Evolutionary conservation across 2,113 vertebrate genomes (phyloP).

Genomic region (Varanus komodoensis): DNA sequence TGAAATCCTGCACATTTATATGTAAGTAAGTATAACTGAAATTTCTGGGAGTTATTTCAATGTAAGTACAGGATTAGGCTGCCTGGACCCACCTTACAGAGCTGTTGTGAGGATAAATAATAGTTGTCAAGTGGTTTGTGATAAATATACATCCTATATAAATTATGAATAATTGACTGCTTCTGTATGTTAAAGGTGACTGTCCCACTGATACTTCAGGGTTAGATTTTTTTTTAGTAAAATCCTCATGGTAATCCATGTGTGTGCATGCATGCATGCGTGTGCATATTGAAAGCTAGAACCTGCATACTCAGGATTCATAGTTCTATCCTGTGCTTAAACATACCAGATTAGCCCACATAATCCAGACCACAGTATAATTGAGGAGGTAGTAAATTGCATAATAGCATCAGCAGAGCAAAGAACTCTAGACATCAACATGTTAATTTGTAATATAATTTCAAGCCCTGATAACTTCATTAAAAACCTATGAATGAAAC

Average conservation of each 20-base stretch:
- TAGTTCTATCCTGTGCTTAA: background rate
- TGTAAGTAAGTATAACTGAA: background rate
- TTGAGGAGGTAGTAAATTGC: background rate
- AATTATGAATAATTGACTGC: background rate
- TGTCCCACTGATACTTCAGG: background rate
- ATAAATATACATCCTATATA: background rate
- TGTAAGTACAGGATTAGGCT: background rate
- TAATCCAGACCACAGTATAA: background rate
- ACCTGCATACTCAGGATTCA: background rate
- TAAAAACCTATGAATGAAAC: background rate
- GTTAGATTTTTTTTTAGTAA: background rate
- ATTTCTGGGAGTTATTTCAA: background rate
- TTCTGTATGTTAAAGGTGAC: background rate
- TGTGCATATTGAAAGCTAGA: background rate
- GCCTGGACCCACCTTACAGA: background rate
- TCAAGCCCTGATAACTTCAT: background rate
- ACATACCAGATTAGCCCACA: background rate
- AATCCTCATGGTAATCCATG: background rate
- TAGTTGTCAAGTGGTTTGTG: background rate
- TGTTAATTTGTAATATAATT: slow-evolving; percentile 7
- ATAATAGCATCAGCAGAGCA: background rate
- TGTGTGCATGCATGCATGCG: too few relatives aligned
- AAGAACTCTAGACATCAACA: background rate
- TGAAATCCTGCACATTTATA: background rate
- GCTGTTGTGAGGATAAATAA: background rate